Evolutionary conservation across 2,888 invertebrate species (phyloP).

Genomic region (Microplitis manilae): DNA sequence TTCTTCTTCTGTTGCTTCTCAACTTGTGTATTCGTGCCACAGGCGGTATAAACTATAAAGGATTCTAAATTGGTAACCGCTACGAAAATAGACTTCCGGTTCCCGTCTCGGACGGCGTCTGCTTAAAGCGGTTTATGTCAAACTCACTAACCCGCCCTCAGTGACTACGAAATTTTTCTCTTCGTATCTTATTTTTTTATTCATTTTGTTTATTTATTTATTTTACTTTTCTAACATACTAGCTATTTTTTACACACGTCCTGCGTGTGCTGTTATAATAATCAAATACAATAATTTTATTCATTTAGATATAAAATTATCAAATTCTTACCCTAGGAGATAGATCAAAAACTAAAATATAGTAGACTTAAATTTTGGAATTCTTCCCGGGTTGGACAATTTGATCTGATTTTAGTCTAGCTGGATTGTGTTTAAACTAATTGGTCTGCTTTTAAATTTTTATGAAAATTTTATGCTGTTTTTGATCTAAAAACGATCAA

Average conservation of each 20-base stretch:
- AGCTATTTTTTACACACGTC: background rate
- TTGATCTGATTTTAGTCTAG: too few relatives aligned
- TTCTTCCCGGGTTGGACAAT: too few relatives aligned
- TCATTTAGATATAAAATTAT: too few relatives aligned
- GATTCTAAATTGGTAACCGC: slow-evolving; percentile 69
- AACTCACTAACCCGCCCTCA: slow-evolving; percentile 48
- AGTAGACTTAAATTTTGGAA: too few relatives aligned
- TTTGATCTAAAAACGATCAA: too few relatives aligned
- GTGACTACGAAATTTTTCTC: slow-evolving; percentile 6
- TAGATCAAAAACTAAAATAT: too few relatives aligned
- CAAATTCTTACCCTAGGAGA: too few relatives aligned
- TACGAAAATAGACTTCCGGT: slow-evolving; percentile 72
- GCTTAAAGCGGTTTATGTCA: slow-evolving; percentile 64
- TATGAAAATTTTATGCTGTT: too few relatives aligned
- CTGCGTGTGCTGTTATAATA: background rate
- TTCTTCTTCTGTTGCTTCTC: background rate
- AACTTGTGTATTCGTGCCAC: slow-evolving; percentile 33
- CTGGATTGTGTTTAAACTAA: too few relatives aligned
- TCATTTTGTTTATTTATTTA: slow-evolving; percentile 9
- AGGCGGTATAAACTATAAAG: slow-evolving; percentile 67
- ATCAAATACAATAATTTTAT: too few relatives aligned
- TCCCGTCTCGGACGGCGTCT: slow-evolving; percentile 70
- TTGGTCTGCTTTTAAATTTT: too few relatives aligned
- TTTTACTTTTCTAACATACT: background rate
- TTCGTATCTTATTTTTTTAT: slow-evolving; percentile 9